A percentile compares a stretch with the other conserved stretches of the same genome.
Conservation (phyloP, 2,888 invertebrate genomes). For the Acronicta leporina region DNA sequence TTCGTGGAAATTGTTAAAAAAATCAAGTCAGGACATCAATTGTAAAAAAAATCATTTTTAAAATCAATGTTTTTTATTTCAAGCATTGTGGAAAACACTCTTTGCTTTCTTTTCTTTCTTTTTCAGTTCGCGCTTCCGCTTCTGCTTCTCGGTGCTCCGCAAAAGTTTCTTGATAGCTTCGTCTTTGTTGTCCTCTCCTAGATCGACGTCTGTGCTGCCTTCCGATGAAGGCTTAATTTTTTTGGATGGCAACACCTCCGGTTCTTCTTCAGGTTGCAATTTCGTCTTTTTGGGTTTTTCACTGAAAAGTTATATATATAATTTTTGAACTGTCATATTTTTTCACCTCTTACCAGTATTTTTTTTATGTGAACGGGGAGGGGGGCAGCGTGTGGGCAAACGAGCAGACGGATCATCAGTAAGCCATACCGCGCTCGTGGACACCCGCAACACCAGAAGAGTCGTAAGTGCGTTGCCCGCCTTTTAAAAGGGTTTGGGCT, state of each 20-base stretch:
- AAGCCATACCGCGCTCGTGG: too few relatives aligned
- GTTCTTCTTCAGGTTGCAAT: slow-evolving; percentile 13
- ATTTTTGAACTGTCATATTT: too few relatives aligned
- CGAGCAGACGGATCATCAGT: too few relatives aligned
- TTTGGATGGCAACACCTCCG: slow-evolving; percentile 57
- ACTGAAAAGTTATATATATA: slow-evolving; percentile 58
- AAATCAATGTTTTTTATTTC: slow-evolving; percentile 56
- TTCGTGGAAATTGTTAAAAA: too few relatives aligned
- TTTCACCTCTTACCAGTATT: too few relatives aligned
- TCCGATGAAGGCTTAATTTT: slow-evolving; percentile 72
- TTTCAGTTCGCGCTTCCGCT: slow-evolving; percentile 76
- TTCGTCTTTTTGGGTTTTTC: slow-evolving; percentile 66
- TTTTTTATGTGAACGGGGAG: too few relatives aligned
- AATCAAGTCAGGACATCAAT: too few relatives aligned
- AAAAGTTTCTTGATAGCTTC: slow-evolving; percentile 81
- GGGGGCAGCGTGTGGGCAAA: too few relatives aligned
- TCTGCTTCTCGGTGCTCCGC: slow-evolving; percentile 81
- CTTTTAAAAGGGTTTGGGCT: too few relatives aligned
- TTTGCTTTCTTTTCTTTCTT: slow-evolving; percentile 80
- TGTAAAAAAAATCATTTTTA: too few relatives aligned
- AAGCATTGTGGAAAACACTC: slow-evolving; percentile 84
- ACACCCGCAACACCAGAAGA: too few relatives aligned
- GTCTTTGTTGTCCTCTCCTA: slow-evolving; percentile 56
- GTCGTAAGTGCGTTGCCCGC: too few relatives aligned
- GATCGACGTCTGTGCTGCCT: slow-evolving; percentile 65